Percentiles rank a stretch among this genome's conserved stretches.
These are phyloP conservation scores for Zelleria hepariella DNA, from an alignment of 2,888 invertebrate species.

Conservation along the genomic window DNA sequence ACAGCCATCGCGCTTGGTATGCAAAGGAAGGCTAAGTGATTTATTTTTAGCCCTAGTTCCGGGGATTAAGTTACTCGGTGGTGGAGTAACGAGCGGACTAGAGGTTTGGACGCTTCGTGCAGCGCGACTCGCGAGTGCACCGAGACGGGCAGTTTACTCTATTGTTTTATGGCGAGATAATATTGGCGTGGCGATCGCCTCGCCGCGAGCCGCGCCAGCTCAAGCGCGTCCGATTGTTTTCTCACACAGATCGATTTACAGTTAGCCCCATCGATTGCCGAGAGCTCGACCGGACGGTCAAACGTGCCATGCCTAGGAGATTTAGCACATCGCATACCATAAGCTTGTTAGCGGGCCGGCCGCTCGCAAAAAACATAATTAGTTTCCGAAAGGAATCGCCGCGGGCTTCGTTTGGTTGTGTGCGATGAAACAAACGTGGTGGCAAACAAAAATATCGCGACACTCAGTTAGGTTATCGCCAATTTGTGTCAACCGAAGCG, in stretches of 20 bases:
- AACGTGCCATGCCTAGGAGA: neutral
- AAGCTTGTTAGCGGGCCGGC: neutral
- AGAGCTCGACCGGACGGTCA: conserved; percentile 7
- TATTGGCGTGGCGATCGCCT: conserved; percentile 36
- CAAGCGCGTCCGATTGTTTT: conserved; percentile 38
- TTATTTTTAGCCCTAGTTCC: neutral
- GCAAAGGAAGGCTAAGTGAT: neutral
- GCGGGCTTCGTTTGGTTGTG: conserved; percentile 31
- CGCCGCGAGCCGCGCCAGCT: conserved; percentile 17
- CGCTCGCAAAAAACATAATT: neutral
- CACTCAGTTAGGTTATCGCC: conserved; percentile 62
- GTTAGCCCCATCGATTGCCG: conserved; percentile 26
- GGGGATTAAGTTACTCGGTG: neutral
- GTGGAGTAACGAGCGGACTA: neutral
- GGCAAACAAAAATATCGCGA: conserved; percentile 47
- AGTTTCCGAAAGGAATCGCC: neutral
- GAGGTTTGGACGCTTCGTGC: conserved; percentile 2
- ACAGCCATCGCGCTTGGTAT: neutral
- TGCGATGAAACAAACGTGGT: conserved; percentile 37
- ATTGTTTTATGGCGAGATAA: conserved; percentile 45
- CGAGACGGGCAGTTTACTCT: conserved; percentile 27
- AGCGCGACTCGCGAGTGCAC: conserved; percentile 8
- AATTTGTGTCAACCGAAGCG: conserved; percentile 69
- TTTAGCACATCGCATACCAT: conserved; percentile 5
- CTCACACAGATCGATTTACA: conserved; percentile 48